A percentile compares a stretch with the other conserved stretches of the same genome.
Conservation (phyloP, 1,140 invertebrate genomes). For the Papilio polytes region DNA sequence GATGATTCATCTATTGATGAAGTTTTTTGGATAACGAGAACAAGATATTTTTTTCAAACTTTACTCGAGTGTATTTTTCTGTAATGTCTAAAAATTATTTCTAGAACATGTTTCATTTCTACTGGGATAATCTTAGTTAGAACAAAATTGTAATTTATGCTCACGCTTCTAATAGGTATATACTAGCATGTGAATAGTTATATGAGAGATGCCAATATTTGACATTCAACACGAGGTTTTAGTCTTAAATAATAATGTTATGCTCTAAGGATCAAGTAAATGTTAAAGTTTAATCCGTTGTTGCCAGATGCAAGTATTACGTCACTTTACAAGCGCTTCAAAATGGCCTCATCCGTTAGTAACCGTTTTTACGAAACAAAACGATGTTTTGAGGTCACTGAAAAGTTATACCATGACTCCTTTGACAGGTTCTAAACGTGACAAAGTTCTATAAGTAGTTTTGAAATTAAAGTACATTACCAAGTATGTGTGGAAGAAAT, state of each 20-base stretch:
- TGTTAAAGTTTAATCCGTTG: constrained; percentile 8
- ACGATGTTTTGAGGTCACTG: background rate
- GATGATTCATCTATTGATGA: too few relatives aligned
- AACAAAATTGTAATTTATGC: too few relatives aligned
- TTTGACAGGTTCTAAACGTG: background rate
- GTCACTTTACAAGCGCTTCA: background rate
- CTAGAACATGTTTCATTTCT: too few relatives aligned
- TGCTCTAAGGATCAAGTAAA: background rate
- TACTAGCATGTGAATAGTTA: too few relatives aligned
- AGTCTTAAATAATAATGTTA: background rate
- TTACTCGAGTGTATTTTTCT: too few relatives aligned
- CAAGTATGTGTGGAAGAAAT: background rate
- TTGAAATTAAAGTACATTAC: background rate
- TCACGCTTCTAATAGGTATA: too few relatives aligned
- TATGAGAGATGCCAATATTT: background rate
- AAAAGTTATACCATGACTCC: constrained; percentile 12
- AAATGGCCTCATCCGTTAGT: background rate
- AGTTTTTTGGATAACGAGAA: too few relatives aligned
- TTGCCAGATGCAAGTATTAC: background rate
- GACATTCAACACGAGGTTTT: background rate
- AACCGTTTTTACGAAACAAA: background rate
- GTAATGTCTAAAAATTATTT: too few relatives aligned
- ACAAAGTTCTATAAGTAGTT: constrained; percentile 1
- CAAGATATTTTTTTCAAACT: too few relatives aligned
- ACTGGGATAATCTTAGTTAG: too few relatives aligned